Evolutionary conservation across 2,888 invertebrate species (phyloP).

Genomic region (Panopea generosa): DNA sequence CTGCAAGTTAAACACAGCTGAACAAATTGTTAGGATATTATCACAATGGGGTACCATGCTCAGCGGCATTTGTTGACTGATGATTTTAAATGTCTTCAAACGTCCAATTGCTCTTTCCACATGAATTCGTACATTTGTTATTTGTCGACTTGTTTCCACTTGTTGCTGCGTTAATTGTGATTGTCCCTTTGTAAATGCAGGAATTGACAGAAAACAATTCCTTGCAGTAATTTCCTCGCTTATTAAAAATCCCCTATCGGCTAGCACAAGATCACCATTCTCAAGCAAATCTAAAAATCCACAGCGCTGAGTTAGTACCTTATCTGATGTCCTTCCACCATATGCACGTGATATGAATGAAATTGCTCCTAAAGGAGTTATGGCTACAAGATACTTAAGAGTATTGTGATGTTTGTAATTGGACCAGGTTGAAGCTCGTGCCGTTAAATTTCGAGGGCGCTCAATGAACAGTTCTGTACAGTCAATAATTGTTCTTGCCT

Average conservation of each 20-base stretch:
- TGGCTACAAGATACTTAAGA: constrained; percentile 1
- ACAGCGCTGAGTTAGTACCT: too few species aligned
- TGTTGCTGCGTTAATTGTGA: constrained; percentile 48
- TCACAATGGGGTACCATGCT: constrained; percentile 6
- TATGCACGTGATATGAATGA: background rate
- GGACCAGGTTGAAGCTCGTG: background rate
- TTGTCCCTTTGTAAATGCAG: constrained; percentile 46
- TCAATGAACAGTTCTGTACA: constrained; percentile 16
- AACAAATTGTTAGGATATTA: too few species aligned
- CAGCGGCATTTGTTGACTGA: background rate
- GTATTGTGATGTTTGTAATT: background rate
- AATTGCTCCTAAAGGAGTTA: constrained; percentile 3
- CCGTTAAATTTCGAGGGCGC: background rate
- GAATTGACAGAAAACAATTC: constrained; percentile 25
- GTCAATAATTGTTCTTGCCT: constrained; percentile 3
- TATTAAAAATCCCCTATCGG: constrained; percentile 53
- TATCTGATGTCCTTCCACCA: constrained; percentile 5
- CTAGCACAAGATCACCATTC: constrained; percentile 60
- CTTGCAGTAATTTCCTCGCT: constrained; percentile 11
- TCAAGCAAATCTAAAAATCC: background rate
- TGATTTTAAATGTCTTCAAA: background rate
- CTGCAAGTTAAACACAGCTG: too few species aligned
- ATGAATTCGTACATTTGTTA: constrained; percentile 60
- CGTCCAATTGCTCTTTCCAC: constrained; percentile 57
- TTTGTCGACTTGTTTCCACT: constrained; percentile 50